Conservation (phyloP, 2,888 invertebrate species). For the Dolichopus griseipennis region DNA sequence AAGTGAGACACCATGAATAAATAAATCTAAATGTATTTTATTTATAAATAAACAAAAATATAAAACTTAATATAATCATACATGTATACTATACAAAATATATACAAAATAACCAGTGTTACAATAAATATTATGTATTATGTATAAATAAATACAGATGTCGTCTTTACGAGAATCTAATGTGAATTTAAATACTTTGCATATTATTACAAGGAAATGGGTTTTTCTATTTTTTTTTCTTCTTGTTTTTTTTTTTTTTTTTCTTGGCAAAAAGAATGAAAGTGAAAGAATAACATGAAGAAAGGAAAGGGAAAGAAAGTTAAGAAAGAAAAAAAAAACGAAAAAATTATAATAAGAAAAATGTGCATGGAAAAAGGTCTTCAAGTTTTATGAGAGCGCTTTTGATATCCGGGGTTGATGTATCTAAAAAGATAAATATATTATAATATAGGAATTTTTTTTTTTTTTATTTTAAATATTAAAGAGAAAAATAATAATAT, state of each 20-base stretch:
- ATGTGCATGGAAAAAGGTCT: background rate
- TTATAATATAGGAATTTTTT: no score
- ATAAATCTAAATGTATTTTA: no score
- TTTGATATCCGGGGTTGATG: background rate
- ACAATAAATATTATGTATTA: background rate
- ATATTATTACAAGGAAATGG: slow-evolving; percentile 6
- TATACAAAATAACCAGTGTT: no score
- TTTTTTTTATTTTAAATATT: no score
- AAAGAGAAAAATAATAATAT: no score
- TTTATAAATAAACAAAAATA: no score
- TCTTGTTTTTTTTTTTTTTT: background rate
- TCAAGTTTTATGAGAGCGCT: background rate
- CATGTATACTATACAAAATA: no score
- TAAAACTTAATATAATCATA: no score
- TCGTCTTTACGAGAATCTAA: slow-evolving; percentile 7
- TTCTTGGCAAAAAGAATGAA: background rate
- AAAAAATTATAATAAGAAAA: background rate
- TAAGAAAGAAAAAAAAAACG: background rate
- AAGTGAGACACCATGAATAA: no score
- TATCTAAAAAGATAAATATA: no score
- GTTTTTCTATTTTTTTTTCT: background rate
- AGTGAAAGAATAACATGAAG: background rate
- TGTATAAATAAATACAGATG: background rate
- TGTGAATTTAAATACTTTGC: slow-evolving; percentile 11
- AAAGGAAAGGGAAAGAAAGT: background rate